These are phyloP conservation scores for Apodemus sylvaticus DNA, from an alignment of 2,113 vertebrate genomes.

Conservation along the genomic window DNA sequence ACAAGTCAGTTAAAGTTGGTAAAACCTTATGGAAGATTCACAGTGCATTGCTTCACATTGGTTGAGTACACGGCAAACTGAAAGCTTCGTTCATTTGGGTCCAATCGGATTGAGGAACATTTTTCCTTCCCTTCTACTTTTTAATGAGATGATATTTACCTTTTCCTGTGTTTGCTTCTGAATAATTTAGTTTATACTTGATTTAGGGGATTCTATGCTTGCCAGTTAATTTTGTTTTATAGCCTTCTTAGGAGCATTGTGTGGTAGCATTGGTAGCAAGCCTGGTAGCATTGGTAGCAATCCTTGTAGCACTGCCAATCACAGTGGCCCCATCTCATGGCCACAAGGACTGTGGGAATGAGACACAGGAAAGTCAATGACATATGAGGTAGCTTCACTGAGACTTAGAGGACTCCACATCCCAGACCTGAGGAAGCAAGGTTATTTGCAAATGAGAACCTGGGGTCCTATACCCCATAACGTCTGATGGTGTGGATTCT, in stretches of 20 bases:
- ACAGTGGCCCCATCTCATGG: background rate
- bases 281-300: background rate
- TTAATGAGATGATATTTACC: background rate
- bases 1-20: background rate
- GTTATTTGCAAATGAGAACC: background rate
- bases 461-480: too few species aligned
- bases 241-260: background rate
- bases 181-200: background rate
- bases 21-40: background rate
- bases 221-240: background rate
- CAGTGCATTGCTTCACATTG: background rate
- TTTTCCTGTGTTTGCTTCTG: background rate
- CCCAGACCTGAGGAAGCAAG: background rate
- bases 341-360: background rate
- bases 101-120: background rate
- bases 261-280: background rate
- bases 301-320: background rate
- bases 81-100: background rate
- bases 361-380: background rate
- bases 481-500: background rate
- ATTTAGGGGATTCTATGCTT: background rate
- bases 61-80: background rate
- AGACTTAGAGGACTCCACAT: background rate
- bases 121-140: background rate
- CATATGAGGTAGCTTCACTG: background rate